phyloP scores from a whole-genome alignment of 2,888 invertebrate species.

The Embidobia sp. region DNA sequence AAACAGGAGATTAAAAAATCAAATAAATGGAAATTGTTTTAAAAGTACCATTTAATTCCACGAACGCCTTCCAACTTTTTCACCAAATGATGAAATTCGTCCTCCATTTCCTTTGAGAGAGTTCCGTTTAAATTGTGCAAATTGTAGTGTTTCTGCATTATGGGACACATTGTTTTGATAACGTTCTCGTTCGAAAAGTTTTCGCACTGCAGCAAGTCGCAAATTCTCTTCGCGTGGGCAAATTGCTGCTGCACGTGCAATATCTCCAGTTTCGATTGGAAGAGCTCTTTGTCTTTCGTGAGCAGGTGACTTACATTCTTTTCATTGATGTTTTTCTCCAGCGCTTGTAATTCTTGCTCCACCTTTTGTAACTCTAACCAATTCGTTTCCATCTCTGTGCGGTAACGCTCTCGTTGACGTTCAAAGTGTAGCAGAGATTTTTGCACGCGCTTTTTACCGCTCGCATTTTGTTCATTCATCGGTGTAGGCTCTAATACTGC shows the following conservation, averaged over 20 bases:
- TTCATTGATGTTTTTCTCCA: slow-evolving; percentile 67
- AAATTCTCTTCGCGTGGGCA: slow-evolving; percentile 81
- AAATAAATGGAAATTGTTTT: no score
- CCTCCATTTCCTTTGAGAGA: slow-evolving; percentile 83
- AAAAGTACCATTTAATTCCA: slow-evolving; percentile 83
- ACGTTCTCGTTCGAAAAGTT: slow-evolving; percentile 83
- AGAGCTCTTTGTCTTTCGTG: slow-evolving; percentile 66
- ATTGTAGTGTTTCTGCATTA: slow-evolving; percentile 84
- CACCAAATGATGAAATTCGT: slow-evolving; percentile 84
- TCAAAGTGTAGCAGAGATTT: slow-evolving; percentile 77
- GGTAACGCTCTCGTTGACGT: slow-evolving; percentile 76
- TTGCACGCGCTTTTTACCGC: slow-evolving; percentile 77
- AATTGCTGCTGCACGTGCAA: slow-evolving; percentile 78
- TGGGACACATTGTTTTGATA: slow-evolving; percentile 82
- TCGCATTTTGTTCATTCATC: slow-evolving; percentile 77
- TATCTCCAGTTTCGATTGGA: slow-evolving; percentile 72
- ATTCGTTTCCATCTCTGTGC: slow-evolving; percentile 70
- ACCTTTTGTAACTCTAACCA: slow-evolving; percentile 75
- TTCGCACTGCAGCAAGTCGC: slow-evolving; percentile 82
- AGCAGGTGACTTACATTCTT: slow-evolving; percentile 70
- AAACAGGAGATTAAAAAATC: no score
- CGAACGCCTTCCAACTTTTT: slow-evolving; percentile 84
- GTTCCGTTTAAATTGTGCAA: slow-evolving; percentile 84
- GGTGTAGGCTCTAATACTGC: slow-evolving; percentile 65
- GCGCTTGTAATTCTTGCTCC: slow-evolving; percentile 70